Percentiles rank a stretch among this genome's conserved stretches.
Evolutionary conservation across 2,797 vertebrate genomes (phyloP).

Genomic region (Gambelia wislizenii): DNA sequence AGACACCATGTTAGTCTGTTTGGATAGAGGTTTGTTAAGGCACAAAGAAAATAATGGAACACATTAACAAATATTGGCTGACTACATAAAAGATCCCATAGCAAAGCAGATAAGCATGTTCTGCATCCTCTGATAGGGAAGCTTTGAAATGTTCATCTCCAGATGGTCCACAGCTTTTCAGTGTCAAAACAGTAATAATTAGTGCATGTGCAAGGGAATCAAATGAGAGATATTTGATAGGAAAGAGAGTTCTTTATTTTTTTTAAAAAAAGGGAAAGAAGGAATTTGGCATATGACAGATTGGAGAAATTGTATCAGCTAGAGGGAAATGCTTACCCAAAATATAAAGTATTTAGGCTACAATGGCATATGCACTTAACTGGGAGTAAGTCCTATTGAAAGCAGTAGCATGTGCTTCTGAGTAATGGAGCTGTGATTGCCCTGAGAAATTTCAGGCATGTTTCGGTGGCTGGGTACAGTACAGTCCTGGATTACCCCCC

Average conservation of each 20-base stretch:
- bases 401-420: not conserved
- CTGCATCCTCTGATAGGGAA: conserved; percentile 2
- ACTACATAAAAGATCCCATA: conserved; percentile 12
- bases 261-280: not conserved
- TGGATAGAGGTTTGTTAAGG: not conserved
- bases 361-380: not conserved
- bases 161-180: not conserved
- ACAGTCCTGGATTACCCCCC: not conserved
- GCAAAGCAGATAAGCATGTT: not conserved
- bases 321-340: not conserved
- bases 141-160: not conserved
- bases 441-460: not conserved
- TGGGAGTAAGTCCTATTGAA: not conserved
- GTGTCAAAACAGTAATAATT: conserved; percentile 22
- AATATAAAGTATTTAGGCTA: not conserved
- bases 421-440: not conserved
- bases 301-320: not conserved
- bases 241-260: not conserved
- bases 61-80: not conserved
- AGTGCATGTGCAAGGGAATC: not conserved
- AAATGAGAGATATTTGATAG: conserved; percentile 8
- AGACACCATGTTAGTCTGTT: not conserved
- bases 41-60: conserved; percentile 7
- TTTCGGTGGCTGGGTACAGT: not conserved
- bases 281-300: not conserved